These are phyloP conservation scores for Paratilapia polleni DNA, from an alignment of 2,113 vertebrate species.

Conservation along the genomic window DNA sequence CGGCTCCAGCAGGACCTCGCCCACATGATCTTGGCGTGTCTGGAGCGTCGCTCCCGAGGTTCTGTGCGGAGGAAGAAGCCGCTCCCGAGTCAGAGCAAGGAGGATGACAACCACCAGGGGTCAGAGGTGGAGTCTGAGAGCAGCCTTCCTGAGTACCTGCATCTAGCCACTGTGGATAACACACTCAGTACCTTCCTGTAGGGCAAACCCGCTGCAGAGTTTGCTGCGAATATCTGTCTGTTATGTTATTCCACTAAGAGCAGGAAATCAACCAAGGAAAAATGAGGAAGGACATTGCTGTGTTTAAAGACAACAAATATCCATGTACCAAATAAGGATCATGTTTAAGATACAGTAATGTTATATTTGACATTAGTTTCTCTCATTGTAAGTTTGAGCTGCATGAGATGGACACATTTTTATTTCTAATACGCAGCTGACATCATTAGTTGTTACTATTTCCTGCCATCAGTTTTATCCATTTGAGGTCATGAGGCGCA, in stretches of 20 bases:
- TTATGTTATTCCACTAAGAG: not conserved
- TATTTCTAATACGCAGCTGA: not conserved
- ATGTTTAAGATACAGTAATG: too few relatives aligned
- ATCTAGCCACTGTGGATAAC: constrained; percentile 84
- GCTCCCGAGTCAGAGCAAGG: constrained; percentile 22
- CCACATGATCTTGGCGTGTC: constrained; percentile 86
- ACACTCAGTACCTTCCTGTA: constrained; percentile 86
- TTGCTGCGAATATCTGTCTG: not conserved
- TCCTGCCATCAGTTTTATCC: not conserved
- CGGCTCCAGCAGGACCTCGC: constrained; percentile 90
- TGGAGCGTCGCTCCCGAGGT: constrained; percentile 81
- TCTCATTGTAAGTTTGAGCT: too few relatives aligned
- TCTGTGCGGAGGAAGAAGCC: constrained; percentile 64
- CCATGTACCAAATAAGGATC: not conserved
- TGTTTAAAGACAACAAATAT: not conserved
- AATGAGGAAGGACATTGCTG: not conserved
- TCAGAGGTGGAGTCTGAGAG: constrained; percentile 39
- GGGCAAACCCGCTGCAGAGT: not conserved
- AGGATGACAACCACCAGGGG: constrained; percentile 6
- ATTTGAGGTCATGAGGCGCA: not conserved
- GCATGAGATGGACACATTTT: too few relatives aligned
- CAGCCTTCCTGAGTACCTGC: constrained; percentile 88
- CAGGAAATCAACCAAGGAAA: not conserved
- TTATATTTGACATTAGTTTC: too few relatives aligned
- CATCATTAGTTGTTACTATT: not conserved